Evolutionary conservation across 2,113 vertebrate species (phyloP), one percentile per base, ranked within the genome.

Genomic region (Psettodes erumei): DNA sequence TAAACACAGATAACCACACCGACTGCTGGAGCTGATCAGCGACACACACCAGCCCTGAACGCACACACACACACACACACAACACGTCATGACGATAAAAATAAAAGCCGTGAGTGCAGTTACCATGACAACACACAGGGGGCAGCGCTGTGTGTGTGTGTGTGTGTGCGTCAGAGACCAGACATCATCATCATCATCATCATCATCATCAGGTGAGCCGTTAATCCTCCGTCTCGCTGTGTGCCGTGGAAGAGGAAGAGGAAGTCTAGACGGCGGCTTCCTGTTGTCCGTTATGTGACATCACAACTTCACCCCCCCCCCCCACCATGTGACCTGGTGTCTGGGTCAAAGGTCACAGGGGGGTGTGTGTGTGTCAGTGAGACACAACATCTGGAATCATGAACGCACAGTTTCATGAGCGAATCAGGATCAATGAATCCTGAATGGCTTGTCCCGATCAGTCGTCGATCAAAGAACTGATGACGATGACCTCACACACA

Each of bases 241-340:
- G 68, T 19, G 2, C 21, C 35, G 67, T 64, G 1, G 45, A 53
- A 73, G 37, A 83, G 70, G 74, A 70, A 81, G 82, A 84, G 56
- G 47, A 73, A 45, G 89, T 90, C 85, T 90, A 85, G 81, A 90
- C 87, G 15, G 71, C 19, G 42, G 74, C 79, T 81, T 73, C 73
- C 83, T 78, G 53, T 28, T 75, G n/a, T 85, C 79, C 37, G n/a
- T n/a, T n/a, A n/a, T n/a, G n/a, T n/a, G n/a, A n/a, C n/a, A n/a
- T n/a, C n/a, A n/a, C n/a, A n/a, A n/a, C n/a, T n/a, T n/a, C n/a
- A n/a, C n/a, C n/a, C n/a, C n/a, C n/a, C n/a, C n/a, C n/a, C n/a
- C n/a, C n/a, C n/a, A n/a, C 75, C 83, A 59, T 82, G 72, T 75
- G 65, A 75, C 18, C 33, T 32, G 61, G 43, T 23, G 83, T 84